Evolutionary conservation across 2,113 vertebrate genomes (phyloP).

Genomic region (Festucalex cinctus): DNA sequence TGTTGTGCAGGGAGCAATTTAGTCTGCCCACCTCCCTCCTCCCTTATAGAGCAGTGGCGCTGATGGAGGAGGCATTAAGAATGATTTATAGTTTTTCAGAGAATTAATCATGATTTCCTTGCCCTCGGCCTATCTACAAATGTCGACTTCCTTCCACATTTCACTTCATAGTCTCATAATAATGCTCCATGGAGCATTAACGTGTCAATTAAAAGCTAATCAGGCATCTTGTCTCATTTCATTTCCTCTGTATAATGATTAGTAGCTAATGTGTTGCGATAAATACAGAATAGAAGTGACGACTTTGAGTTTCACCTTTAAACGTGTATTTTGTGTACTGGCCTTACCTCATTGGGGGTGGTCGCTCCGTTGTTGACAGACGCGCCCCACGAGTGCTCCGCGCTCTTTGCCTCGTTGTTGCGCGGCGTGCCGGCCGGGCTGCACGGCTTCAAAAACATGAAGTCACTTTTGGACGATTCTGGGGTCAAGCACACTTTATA

Average conservation of each 20-base stretch:
- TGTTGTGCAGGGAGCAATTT: constrained; percentile 20
- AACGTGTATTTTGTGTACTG: background rate
- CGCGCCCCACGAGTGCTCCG: constrained; percentile 73
- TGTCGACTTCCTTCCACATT: constrained; percentile 31
- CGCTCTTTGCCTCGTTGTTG: constrained; percentile 80
- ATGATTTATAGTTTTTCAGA: constrained; percentile 8
- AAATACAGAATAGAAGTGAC: constrained; percentile 12
- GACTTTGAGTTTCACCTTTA: constrained; percentile 34
- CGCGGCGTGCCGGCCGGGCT: constrained; percentile 72
- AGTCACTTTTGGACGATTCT: constrained; percentile 88
- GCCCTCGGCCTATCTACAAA: background rate
- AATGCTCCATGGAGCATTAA: constrained; percentile 36
- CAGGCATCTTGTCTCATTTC: constrained; percentile 27
- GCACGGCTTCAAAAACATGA: constrained; percentile 91
- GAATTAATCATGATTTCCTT: background rate
- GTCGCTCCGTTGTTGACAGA: constrained; percentile 73
- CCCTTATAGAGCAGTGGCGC: constrained; percentile 8
- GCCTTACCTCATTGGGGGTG: constrained; percentile 78
- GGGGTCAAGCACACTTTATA: constrained; percentile 88
- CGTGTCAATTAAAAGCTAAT: constrained; percentile 51
- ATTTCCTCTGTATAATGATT: constrained; percentile 22
- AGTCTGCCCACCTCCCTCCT: background rate
- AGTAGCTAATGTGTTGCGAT: constrained; percentile 12
- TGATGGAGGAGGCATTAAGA: constrained; percentile 10
- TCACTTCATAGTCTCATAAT: constrained; percentile 25